These are phyloP conservation scores for Suncus etruscus DNA, from an alignment of 2,113 vertebrate species.

Conservation along the genomic window DNA sequence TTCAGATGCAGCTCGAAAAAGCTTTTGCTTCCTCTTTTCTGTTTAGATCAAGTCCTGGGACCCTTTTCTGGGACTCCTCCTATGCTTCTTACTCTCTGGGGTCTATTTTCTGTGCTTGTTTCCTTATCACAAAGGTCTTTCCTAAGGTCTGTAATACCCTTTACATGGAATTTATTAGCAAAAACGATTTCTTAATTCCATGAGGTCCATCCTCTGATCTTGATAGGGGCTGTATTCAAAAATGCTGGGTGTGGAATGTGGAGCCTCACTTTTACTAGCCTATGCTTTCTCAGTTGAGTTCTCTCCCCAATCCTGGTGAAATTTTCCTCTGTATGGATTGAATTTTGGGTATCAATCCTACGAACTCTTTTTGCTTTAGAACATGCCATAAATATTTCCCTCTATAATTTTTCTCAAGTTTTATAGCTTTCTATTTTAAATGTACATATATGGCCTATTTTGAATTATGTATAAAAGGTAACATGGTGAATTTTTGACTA, in stretches of 20 bases:
- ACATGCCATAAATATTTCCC: not conserved
- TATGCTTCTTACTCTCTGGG: not conserved
- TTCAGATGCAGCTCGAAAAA: not conserved
- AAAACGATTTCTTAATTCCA: not conserved
- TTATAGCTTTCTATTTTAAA: not conserved
- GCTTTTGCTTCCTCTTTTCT: not conserved
- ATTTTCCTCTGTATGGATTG: too few relatives aligned
- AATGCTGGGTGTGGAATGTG: too few relatives aligned
- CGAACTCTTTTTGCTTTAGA: not conserved
- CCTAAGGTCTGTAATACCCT: too few relatives aligned
- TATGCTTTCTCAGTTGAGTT: too few relatives aligned
- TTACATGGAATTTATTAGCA: not conserved
- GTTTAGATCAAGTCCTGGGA: not conserved
- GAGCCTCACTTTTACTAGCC: too few relatives aligned
- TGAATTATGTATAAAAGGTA: not conserved
- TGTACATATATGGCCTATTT: not conserved
- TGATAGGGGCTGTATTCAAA: too few relatives aligned
- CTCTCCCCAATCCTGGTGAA: too few relatives aligned
- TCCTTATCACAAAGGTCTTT: not conserved
- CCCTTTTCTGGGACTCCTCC: not conserved
- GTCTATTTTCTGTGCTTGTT: not conserved
- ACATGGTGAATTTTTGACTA: not conserved
- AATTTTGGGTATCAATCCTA: not conserved
- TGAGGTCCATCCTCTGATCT: not conserved
- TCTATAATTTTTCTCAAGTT: not conserved